Evolutionary conservation across 2,888 invertebrate species (phyloP).

Genomic region (Eristalinus aeneus): DNA sequence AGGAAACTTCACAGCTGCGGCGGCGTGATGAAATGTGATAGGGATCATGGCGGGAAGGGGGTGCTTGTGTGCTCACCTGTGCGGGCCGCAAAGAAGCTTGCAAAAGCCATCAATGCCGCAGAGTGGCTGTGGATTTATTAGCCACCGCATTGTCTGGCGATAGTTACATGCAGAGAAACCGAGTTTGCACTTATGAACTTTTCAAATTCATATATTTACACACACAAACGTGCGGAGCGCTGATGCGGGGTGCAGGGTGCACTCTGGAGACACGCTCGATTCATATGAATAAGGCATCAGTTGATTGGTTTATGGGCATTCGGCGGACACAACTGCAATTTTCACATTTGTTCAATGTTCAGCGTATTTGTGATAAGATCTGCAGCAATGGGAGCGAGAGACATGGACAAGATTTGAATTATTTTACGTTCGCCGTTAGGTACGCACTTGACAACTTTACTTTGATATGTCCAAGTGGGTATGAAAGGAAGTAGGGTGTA

Average conservation of each 20-base stretch:
- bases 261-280: neutral
- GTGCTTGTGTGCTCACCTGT: neutral
- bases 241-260: constrained; percentile 5
- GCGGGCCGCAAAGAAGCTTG: neutral
- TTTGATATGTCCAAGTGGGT: too few relatives aligned
- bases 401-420: constrained; percentile 58
- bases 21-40: neutral
- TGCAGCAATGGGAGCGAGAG: constrained; percentile 25
- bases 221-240: constrained; percentile 34
- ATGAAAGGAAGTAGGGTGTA: too few relatives aligned
- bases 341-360: constrained; percentile 54
- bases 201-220: constrained; percentile 56
- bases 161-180: neutral
- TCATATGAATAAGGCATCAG: constrained; percentile 56
- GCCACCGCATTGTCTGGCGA: neutral
- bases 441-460: constrained; percentile 8
- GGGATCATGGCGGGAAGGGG: too few relatives aligned
- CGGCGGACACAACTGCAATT: constrained; percentile 44
- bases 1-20: constrained; percentile 23
- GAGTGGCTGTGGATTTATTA: neutral
- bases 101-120: neutral
- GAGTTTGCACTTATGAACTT: constrained; percentile 64
- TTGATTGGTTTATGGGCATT: constrained; percentile 48
- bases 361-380: constrained; percentile 55
- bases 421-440: constrained; percentile 1